phyloP scores from a whole-genome alignment of 2,888 invertebrate species.

The Netelia virgata region DNA sequence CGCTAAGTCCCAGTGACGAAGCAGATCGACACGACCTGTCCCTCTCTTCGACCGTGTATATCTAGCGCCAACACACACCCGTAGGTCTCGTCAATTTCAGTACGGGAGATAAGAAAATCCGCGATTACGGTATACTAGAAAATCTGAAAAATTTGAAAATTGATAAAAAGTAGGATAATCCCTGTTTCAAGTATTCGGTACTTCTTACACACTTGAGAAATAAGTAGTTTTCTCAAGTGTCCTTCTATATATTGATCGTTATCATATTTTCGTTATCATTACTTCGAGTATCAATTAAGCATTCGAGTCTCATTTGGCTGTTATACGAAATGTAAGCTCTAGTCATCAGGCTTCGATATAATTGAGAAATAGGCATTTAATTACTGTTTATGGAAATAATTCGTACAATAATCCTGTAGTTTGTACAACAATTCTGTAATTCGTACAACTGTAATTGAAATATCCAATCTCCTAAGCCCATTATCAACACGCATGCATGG shows the following conservation, averaged over 20 bases:
- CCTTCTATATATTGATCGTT: neutral
- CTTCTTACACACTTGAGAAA: neutral
- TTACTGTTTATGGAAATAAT: neutral
- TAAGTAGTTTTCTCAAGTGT: neutral
- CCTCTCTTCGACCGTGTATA: neutral
- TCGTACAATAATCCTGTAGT: neutral
- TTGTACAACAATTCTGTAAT: neutral
- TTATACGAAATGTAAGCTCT: too few relatives aligned
- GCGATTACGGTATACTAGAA: neutral
- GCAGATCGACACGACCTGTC: constrained; percentile 23
- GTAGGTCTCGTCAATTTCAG: neutral
- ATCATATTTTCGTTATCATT: neutral
- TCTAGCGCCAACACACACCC: neutral
- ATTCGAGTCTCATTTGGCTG: neutral
- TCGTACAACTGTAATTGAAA: neutral
- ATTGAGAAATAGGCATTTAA: too few relatives aligned
- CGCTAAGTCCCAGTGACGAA: constrained; percentile 31
- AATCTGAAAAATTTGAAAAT: neutral
- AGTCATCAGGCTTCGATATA: too few relatives aligned
- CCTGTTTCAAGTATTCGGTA: neutral
- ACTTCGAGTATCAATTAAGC: neutral
- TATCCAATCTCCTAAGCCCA: too few relatives aligned
- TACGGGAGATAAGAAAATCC: neutral
- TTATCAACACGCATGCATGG: neutral
- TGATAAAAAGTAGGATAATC: neutral